Evolutionary conservation across 2,797 vertebrate species (phyloP).

Genomic region (Helarctos malayanus): DNA sequence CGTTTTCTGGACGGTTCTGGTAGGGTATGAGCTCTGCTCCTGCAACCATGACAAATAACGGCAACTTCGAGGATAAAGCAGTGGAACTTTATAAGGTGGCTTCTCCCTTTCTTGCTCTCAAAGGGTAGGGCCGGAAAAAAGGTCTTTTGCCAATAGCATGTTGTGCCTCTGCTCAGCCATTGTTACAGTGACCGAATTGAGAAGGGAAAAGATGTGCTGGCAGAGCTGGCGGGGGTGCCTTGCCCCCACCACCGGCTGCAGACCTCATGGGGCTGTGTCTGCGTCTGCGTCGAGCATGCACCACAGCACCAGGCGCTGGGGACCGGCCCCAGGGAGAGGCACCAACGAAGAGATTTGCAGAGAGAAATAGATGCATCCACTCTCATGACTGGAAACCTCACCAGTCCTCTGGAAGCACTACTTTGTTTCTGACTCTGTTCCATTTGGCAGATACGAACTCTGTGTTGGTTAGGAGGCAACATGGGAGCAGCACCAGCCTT

Average conservation of each 20-base stretch:
- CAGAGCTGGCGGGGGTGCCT: neutral
- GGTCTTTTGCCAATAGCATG: neutral
- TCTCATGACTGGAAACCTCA: rapidly evolving
- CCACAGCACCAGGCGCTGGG: neutral
- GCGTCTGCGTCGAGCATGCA: neutral
- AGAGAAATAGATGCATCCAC: neutral
- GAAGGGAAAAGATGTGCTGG: neutral
- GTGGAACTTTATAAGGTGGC: neutral
- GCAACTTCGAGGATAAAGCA: neutral
- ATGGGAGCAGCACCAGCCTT: neutral
- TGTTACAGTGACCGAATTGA: neutral
- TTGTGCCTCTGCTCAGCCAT: neutral
- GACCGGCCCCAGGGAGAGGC: neutral
- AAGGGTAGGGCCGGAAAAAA: neutral
- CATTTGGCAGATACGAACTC: neutral
- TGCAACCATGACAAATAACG: neutral
- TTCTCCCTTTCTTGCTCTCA: constrained; percentile 3
- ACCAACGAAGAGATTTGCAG: neutral
- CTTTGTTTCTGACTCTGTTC: neutral
- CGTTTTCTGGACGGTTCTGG: neutral
- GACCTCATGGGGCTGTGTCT: neutral
- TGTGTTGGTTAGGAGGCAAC: neutral
- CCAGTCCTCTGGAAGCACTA: neutral
- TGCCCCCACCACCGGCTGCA: neutral
- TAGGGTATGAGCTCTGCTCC: neutral